Conservation (phyloP, 2,797 vertebrate genomes). For the Coilia nasus region DNA sequence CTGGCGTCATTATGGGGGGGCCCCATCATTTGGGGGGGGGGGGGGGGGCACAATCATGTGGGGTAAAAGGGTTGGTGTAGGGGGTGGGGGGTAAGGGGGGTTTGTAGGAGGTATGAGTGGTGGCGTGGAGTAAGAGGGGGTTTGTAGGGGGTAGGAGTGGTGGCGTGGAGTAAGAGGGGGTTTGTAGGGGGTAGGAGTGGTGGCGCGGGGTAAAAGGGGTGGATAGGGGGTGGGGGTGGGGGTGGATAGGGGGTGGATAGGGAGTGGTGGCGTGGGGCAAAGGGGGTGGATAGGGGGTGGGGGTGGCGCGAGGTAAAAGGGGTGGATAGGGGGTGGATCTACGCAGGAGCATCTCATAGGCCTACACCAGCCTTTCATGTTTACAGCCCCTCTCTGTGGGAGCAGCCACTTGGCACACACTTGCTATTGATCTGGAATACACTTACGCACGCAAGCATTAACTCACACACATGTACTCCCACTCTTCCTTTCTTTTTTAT, state of each 20-base stretch:
- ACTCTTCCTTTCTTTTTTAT: too few relatives aligned
- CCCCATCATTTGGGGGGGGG: too few relatives aligned
- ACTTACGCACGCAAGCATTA: conserved; percentile 3
- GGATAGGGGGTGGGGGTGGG: conserved; percentile 74
- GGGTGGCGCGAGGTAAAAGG: conserved; percentile 11
- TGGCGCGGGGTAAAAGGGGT: conserved; percentile 44
- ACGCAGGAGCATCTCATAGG: conserved; percentile 66
- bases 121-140: too few relatives aligned
- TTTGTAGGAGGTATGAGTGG: background rate
- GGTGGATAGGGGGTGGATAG: background rate
- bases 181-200: background rate
- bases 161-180: background rate
- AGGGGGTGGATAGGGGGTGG: background rate
- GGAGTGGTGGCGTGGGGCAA: background rate
- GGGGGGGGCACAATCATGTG: too few relatives aligned
- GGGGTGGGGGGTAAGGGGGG: background rate
- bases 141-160: background rate
- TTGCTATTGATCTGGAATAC: conserved; percentile 47
- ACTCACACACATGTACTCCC: background rate
- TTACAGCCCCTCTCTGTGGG: conserved; percentile 48
- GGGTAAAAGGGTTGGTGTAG: too few relatives aligned
- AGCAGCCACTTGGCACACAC: conserved; percentile 48
- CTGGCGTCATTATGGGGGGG: too few relatives aligned
- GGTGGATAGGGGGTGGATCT: conserved; percentile 71
- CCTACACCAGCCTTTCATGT: conserved; percentile 57